Evolutionary conservation across 1,140 invertebrate species (phyloP), one percentile per base, ranked within the genome.

Genomic region (Cecropterus lyciades): DNA sequence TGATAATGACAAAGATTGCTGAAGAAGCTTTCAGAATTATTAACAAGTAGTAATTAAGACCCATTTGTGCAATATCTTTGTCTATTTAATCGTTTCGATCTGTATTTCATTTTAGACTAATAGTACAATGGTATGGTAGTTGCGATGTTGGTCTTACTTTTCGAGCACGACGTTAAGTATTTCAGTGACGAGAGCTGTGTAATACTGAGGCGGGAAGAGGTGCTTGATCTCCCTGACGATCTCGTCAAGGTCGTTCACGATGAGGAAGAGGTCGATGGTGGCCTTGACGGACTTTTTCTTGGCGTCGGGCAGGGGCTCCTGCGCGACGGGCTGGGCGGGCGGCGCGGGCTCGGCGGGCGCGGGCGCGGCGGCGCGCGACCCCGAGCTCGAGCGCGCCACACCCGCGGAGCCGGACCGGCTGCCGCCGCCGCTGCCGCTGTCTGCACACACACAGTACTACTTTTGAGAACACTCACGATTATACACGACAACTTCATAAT

Each of bases 161-260:
- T 91, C 87, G 6, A 89, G 51, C 11, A 74, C 78, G 53, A 85
- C 57, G 69, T 87, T 86, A 13, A 87, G 52, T 66, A 89, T 85
- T 73, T 89, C 87, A 6, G 76, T 79, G n/a, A 91, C 69, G 20
- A 87, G 72, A 13, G 75, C 82, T 14, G 82, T 79, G 57, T 89
- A 85, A 14, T 84, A 79, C 42, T 86, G 75, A 1, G 75, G 56
- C 17, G 69, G 55, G 69, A 84, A 82, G 0, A 70, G 55, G 6
- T 79, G 73, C 49, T 87, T 84, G 13, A 87, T 64, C 13, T 91
- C 82, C 9, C 55, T 51, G 3, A 79, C 69, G 13, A 86, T 48
- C 33, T 85, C 82, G 6, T 80, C 77, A 48, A 80, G 74, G 66
- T 85, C 80, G 7, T 72, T 68, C 45, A 85, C 82, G 45, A 82